Conservation (phyloP, 2,797 vertebrate species). For the Cottoperca gobio region DNA sequence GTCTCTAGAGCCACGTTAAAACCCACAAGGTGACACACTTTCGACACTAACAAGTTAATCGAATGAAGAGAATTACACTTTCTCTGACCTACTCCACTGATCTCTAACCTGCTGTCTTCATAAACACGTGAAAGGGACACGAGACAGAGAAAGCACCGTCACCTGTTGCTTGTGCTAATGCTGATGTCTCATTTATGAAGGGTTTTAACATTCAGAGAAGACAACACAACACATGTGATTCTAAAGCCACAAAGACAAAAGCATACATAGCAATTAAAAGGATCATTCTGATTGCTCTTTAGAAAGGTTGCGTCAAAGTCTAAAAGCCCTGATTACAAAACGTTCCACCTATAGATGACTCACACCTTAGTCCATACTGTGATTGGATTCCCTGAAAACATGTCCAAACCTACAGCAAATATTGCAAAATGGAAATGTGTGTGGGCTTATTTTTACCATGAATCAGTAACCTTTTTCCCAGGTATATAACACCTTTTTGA, state of each 20-base stretch:
- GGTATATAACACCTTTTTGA: neutral
- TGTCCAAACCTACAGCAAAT: neutral
- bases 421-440: neutral
- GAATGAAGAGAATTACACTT: slow-evolving; percentile 76
- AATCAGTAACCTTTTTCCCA: neutral
- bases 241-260: neutral
- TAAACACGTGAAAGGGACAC: slow-evolving; percentile 9
- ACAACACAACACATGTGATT: neutral
- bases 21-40: slow-evolving; percentile 68
- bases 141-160: slow-evolving; percentile 6
- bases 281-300: neutral
- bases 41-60: slow-evolving; percentile 65
- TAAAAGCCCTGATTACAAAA: neutral
- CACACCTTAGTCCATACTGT: neutral
- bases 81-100: slow-evolving; percentile 77
- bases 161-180: slow-evolving; percentile 8
- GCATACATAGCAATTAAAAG: neutral
- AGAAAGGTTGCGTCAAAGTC: neutral
- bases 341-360: neutral
- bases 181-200: neutral
- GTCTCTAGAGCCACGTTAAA: slow-evolving; percentile 23
- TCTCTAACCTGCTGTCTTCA: slow-evolving; percentile 58
- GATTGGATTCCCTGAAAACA: no score
- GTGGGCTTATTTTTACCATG: neutral
- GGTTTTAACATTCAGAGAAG: neutral